These are phyloP conservation scores for Momotus momota DNA, from an alignment of 2,797 vertebrate species.

Conservation along the genomic window DNA sequence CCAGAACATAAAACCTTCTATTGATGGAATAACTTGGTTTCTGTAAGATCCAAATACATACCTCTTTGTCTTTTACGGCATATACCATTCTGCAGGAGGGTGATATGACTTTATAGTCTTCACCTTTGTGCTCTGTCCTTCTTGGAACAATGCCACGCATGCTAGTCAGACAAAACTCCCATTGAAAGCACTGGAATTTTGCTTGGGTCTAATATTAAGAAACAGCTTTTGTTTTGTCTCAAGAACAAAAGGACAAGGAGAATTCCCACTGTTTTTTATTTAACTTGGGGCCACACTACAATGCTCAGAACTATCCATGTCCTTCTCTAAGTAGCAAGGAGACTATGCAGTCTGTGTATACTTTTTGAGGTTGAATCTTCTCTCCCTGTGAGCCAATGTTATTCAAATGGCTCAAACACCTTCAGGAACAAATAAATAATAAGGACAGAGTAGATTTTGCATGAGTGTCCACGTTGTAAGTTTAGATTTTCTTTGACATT, in stretches of 20 bases:
- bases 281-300: background rate
- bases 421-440: background rate
- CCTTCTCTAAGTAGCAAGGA: background rate
- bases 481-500: background rate
- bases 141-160: background rate
- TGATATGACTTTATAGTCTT: slow-evolving; percentile 20
- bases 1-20: background rate
- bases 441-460: background rate
- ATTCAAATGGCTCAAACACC: background rate
- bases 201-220: background rate
- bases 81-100: background rate
- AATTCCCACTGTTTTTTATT: slow-evolving; percentile 34
- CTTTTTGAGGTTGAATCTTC: background rate
- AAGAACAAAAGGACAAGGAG: slow-evolving; percentile 27
- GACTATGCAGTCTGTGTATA: background rate
- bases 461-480: background rate
- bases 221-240: slow-evolving; percentile 25
- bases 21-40: background rate
- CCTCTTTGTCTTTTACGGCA: background rate
- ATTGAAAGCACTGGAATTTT: slow-evolving; percentile 23
- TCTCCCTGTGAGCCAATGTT: background rate
- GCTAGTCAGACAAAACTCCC: background rate
- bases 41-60: background rate
- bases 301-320: background rate
- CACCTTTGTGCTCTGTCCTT: slow-evolving; percentile 2